phyloP scores from a whole-genome alignment of 2,888 invertebrate genomes.

The Metallyticus violacea region DNA sequence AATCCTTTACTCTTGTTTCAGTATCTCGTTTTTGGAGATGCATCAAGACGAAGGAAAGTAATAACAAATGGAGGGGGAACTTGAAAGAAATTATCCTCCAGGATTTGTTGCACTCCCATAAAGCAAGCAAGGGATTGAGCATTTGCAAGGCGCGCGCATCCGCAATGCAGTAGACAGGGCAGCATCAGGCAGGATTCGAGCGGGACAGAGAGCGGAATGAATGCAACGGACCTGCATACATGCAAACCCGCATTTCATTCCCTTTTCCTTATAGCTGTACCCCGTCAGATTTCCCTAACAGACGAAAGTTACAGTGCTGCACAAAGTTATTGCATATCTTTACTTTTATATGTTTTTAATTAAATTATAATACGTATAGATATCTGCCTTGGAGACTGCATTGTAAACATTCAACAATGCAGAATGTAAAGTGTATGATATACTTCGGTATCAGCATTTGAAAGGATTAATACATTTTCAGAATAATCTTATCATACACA shows the following conservation, averaged over 20 bases:
- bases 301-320: too few species aligned
- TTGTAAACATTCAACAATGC: too few species aligned
- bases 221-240: neutral
- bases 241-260: neutral
- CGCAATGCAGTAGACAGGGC: neutral
- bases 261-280: neutral
- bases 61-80: neutral
- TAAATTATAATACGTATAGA: too few species aligned
- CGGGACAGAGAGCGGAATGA: neutral
- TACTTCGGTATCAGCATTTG: too few species aligned
- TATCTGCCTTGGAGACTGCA: too few species aligned
- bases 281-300: neutral
- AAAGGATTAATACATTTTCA: too few species aligned
- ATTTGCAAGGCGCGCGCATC: neutral
- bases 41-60: neutral
- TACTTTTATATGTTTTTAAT: too few species aligned
- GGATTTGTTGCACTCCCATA: neutral
- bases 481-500: too few species aligned
- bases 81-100: neutral
- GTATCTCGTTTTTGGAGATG: neutral
- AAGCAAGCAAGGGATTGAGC: neutral
- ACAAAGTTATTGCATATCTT: neutral
- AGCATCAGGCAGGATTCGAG: neutral
- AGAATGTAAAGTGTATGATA: too few species aligned
- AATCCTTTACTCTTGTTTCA: neutral